Evolutionary conservation across 2,888 invertebrate genomes (phyloP).

Genomic region (Ormyrus labotus): DNA sequence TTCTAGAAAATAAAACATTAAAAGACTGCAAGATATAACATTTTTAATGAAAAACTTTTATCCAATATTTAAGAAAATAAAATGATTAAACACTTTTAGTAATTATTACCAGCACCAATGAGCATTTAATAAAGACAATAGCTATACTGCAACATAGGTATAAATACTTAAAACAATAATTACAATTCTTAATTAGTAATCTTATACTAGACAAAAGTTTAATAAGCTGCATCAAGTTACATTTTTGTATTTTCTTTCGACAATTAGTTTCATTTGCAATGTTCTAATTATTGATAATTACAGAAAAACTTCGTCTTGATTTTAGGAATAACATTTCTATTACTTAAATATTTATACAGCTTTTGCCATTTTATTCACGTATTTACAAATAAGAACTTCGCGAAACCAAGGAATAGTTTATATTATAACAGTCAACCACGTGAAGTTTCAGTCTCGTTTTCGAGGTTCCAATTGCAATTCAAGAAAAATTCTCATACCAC

Average conservation of each 20-base stretch:
- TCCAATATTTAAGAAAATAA: constrained; percentile 39
- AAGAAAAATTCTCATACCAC: constrained; percentile 10
- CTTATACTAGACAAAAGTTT: constrained; percentile 48
- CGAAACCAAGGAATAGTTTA: constrained; percentile 34
- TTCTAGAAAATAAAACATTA: constrained; percentile 35
- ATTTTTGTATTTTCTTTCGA: constrained; percentile 38
- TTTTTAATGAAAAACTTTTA: constrained; percentile 35
- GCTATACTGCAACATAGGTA: constrained; percentile 52
- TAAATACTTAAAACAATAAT: constrained; percentile 57
- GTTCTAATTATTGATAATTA: constrained; percentile 44
- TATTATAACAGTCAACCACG: constrained; percentile 37
- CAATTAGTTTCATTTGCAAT: constrained; percentile 29
- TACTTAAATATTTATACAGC: constrained; percentile 51
- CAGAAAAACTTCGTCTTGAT: constrained; percentile 44
- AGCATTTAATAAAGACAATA: constrained; percentile 70
- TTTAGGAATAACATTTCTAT: constrained; percentile 42
- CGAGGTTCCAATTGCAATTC: constrained; percentile 47
- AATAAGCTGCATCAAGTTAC: constrained; percentile 51
- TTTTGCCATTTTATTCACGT: constrained; percentile 39
- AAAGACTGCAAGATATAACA: constrained; percentile 43
- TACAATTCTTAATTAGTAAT: constrained; percentile 56
- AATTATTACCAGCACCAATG: constrained; percentile 72
- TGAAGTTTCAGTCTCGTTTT: constrained; percentile 54
- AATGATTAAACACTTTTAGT: constrained; percentile 33
- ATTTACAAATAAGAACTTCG: constrained; percentile 52